Evolutionary conservation across 2,888 invertebrate genomes (phyloP).

Genomic region (Cheilosia urbana): DNA sequence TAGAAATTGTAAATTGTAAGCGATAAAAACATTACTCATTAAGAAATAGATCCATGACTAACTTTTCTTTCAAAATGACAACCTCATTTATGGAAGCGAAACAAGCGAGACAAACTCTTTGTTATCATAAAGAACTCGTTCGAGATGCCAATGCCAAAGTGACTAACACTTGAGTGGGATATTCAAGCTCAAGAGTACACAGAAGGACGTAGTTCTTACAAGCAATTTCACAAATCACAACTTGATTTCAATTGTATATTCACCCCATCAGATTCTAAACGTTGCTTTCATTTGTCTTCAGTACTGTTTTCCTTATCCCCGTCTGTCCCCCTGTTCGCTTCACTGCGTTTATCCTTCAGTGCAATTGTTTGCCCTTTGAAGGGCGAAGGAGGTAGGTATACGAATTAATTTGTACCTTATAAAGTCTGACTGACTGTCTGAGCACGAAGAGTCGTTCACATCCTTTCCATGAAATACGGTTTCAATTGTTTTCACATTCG

Average conservation of each 20-base stretch:
- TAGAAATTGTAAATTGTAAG: too few relatives aligned
- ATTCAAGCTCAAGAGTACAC: not conserved
- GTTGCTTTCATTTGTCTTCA: not conserved
- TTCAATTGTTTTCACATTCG: constrained; percentile 5
- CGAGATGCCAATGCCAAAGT: too few relatives aligned
- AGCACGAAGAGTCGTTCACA: not conserved
- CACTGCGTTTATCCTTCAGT: constrained; percentile 1
- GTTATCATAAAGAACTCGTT: too few relatives aligned
- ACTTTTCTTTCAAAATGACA: too few relatives aligned
- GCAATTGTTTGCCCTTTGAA: not conserved
- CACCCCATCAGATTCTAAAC: constrained; percentile 1
- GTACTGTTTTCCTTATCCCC: not conserved
- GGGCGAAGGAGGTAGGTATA: not conserved
- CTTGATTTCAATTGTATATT: not conserved
- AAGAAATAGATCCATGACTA: too few relatives aligned
- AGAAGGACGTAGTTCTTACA: not conserved
- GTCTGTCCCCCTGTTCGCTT: not conserved
- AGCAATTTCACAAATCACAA: not conserved
- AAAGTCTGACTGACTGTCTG: not conserved
- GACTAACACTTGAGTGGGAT: too few relatives aligned
- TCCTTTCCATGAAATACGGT: not conserved
- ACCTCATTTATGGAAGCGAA: too few relatives aligned
- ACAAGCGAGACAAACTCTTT: too few relatives aligned
- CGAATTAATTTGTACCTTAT: constrained; percentile 6
- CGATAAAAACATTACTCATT: too few relatives aligned